Evolutionary conservation across 2,113 vertebrate species (phyloP).

Genomic region (Psittacula cyanocephala): DNA sequence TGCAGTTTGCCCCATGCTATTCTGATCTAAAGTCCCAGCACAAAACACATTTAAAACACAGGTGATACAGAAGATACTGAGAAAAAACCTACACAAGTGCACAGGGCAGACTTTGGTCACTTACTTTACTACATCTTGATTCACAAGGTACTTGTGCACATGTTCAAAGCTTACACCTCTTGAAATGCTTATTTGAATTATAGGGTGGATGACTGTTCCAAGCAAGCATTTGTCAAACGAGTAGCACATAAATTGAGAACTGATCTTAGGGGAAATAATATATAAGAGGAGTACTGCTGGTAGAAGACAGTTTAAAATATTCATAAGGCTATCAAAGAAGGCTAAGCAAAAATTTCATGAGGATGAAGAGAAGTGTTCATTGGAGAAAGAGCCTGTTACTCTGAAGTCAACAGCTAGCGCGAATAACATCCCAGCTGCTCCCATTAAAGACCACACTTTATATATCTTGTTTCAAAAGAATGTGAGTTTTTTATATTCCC

Average conservation of each 20-base stretch:
- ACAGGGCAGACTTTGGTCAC: neutral
- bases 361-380: neutral
- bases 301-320: conserved; percentile 13
- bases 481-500: neutral
- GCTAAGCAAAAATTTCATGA: neutral
- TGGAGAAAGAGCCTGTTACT: neutral
- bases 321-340: neutral
- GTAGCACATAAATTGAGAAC: neutral
- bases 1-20: neutral
- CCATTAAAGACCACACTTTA: neutral
- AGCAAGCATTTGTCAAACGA: neutral
- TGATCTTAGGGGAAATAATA: neutral
- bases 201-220: neutral
- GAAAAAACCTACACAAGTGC: neutral
- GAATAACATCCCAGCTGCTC: neutral
- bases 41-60: neutral
- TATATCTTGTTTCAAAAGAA: neutral
- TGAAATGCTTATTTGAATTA: neutral
- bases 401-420: neutral
- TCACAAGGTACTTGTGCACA: neutral
- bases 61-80: neutral
- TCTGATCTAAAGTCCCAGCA: neutral
- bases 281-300: neutral
- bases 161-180: neutral
- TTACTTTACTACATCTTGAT: neutral